Conservation (phyloP, 2,113 vertebrate genomes). For the Passer montanus region DNA sequence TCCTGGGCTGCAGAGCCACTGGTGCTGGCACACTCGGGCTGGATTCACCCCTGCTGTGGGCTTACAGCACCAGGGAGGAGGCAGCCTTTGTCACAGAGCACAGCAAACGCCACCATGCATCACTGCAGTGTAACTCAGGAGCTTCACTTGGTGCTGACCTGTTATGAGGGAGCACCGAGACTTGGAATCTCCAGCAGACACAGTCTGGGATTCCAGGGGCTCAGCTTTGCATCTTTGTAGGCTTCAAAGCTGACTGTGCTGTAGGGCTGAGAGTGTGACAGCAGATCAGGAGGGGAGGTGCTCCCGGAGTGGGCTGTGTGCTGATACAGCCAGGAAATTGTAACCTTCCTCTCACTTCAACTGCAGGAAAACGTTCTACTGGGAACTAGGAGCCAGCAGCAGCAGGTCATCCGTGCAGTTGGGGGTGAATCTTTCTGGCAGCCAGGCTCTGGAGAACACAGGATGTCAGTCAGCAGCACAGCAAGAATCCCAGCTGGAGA, state of each 20-base stretch:
- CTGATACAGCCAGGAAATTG: background rate
- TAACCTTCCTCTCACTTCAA: background rate
- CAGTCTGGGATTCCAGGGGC: background rate
- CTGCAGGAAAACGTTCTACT: constrained; percentile 76
- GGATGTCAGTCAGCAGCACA: background rate
- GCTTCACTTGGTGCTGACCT: background rate
- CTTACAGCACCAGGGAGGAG: background rate
- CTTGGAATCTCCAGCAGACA: background rate
- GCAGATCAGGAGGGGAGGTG: too few relatives aligned
- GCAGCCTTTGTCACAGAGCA: background rate
- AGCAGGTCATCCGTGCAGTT: background rate
- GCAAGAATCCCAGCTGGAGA: background rate
- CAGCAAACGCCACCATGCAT: rapidly evolving
- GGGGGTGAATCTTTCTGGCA: constrained; percentile 6
- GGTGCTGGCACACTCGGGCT: background rate
- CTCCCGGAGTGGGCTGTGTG: background rate
- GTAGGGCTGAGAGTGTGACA: background rate
- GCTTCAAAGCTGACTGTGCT: background rate
- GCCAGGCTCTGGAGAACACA: background rate
- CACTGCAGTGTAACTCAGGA: background rate
- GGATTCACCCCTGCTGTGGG: rapidly evolving
- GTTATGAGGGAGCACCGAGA: rapidly evolving
- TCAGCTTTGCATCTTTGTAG: background rate
- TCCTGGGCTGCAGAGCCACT: background rate
- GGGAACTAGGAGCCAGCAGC: constrained; percentile 64